These are phyloP conservation scores for Antrozous pallidus DNA, from an alignment of 2,797 vertebrate genomes.

Conservation along the genomic window DNA sequence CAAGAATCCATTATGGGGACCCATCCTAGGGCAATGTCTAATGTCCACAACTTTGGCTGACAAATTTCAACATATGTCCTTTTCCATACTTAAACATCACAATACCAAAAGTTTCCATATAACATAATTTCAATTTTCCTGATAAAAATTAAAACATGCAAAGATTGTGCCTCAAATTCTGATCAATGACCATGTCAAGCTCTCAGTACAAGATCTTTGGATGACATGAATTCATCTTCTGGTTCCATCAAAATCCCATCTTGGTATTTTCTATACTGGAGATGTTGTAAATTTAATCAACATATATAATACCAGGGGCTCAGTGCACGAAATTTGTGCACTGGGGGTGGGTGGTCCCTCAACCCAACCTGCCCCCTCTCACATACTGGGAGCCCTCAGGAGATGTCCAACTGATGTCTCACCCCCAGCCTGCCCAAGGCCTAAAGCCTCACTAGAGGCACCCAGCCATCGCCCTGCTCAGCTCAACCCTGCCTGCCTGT, in stretches of 20 bases:
- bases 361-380: no score
- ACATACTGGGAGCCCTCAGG: no score
- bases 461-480: no score
- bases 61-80: background rate
- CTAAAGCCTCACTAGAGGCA: no score
- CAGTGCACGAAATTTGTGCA: no score
- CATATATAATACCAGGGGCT: background rate
- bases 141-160: background rate
- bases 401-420: no score
- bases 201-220: background rate
- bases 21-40: background rate
- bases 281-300: no score
- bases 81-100: background rate
- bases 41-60: background rate
- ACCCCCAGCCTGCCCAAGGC: no score
- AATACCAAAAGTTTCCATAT: background rate
- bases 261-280: background rate
- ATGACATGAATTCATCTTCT: background rate
- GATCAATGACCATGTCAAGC: background rate
- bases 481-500: no score
- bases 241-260: background rate
- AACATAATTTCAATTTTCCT: background rate
- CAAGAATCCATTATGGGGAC: background rate
- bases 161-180: conserved; percentile 9
- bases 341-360: no score